Evolutionary conservation across 2,888 invertebrate species (phyloP).

Genomic region (Lasioglossum malachurum): DNA sequence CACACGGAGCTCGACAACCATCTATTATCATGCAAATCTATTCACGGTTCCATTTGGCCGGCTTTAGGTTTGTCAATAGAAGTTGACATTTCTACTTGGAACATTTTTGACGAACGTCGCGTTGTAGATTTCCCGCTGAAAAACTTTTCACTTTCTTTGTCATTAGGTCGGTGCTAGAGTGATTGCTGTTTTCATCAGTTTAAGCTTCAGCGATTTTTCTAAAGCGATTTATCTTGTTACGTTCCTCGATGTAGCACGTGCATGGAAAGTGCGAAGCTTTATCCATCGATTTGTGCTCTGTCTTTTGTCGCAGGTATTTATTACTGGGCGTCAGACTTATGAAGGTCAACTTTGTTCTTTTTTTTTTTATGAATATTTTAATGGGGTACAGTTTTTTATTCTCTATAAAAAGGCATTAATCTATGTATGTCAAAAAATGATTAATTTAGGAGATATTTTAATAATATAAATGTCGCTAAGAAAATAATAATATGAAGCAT

Average conservation of each 20-base stretch:
- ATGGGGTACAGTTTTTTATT: too few species aligned
- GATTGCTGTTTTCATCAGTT: not conserved
- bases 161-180: not conserved
- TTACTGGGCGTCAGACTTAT: not conserved
- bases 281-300: not conserved
- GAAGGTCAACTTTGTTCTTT: not conserved
- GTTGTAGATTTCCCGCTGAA: not conserved
- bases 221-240: not conserved
- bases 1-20: conserved; percentile 18
- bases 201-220: not conserved
- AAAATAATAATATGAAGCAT: too few species aligned
- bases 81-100: not conserved
- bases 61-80: conserved; percentile 19
- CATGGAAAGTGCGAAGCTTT: not conserved
- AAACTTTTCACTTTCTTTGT: not conserved
- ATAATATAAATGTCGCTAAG: too few species aligned
- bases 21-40: conserved; percentile 39
- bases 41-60: conserved; percentile 17
- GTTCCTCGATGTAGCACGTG: not conserved
- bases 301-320: not conserved
- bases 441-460: too few species aligned
- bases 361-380: not conserved
- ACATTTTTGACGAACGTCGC: not conserved
- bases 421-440: too few species aligned
- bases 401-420: too few species aligned